These are phyloP conservation scores for Notechis scutatus DNA, from an alignment of 2,113 vertebrate genomes.

Conservation along the genomic window DNA sequence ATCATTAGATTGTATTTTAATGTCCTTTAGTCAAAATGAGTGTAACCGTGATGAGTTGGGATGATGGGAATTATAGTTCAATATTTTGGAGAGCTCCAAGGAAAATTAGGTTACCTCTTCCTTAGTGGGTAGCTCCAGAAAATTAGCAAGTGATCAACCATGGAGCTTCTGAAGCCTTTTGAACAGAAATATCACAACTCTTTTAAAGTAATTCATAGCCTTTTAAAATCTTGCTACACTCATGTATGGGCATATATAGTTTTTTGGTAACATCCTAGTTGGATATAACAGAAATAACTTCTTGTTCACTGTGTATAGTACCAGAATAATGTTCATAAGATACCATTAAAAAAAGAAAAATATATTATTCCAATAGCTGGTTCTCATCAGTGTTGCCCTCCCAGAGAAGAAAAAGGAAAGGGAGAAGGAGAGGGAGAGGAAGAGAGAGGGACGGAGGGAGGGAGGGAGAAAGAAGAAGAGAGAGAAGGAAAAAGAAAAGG, in stretches of 20 bases:
- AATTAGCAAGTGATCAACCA: neutral
- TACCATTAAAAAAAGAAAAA: neutral
- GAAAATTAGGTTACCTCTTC: neutral
- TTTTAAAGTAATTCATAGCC: neutral
- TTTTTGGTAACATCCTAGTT: neutral
- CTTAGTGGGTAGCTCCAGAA: neutral
- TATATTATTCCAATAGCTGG: neutral
- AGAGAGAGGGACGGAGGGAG: neutral
- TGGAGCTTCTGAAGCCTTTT: neutral
- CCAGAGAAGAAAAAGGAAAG: no score
- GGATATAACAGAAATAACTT: neutral
- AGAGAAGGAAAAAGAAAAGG: neutral
- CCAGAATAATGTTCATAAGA: neutral
- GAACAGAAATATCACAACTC: neutral
- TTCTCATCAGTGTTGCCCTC: neutral
- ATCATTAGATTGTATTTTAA: neutral
- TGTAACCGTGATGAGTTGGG: neutral
- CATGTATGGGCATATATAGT: neutral
- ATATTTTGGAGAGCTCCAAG: neutral
- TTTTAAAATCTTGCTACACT: neutral
- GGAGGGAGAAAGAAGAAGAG: no score
- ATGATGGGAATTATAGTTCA: neutral
- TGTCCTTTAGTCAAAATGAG: neutral
- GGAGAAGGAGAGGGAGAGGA: neutral
- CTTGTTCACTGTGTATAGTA: neutral